These are phyloP conservation scores for Lampris incognitus DNA, from an alignment of 2,113 vertebrate species.

Conservation along the genomic window DNA sequence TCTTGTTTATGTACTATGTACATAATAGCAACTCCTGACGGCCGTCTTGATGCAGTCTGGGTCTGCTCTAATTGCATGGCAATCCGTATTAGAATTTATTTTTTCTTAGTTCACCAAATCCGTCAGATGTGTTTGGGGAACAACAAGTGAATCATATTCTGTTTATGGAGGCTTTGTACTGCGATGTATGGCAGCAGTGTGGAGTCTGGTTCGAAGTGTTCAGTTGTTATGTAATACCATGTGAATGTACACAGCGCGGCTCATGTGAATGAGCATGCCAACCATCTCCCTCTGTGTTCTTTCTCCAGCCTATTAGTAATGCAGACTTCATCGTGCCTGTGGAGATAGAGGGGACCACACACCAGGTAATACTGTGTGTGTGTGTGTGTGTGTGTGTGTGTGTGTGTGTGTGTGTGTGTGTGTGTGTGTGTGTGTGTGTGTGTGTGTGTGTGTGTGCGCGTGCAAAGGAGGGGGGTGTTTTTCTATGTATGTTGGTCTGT, in stretches of 20 bases:
- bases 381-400: slow-evolving; percentile 17
- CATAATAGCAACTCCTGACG: no score
- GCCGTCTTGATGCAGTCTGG: not conserved
- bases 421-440: slow-evolving; percentile 21
- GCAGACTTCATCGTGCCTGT: slow-evolving; percentile 94
- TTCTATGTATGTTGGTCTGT: slow-evolving; percentile 51
- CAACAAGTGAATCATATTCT: slow-evolving; percentile 1
- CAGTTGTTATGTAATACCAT: slow-evolving; percentile 66
- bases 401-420: slow-evolving; percentile 13
- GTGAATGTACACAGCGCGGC: slow-evolving; percentile 55
- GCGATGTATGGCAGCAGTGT: slow-evolving; percentile 40
- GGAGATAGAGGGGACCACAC: slow-evolving; percentile 94
- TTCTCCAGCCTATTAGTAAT: slow-evolving; percentile 90
- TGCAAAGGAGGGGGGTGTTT: not conserved
- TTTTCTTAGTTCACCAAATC: not conserved
- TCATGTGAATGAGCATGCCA: slow-evolving; percentile 49
- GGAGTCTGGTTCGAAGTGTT: slow-evolving; percentile 20
- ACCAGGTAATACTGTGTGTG: slow-evolving; percentile 85
- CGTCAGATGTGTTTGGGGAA: not conserved
- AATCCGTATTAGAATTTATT: not conserved
- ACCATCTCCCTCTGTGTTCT: slow-evolving; percentile 58
- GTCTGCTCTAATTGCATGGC: not conserved
- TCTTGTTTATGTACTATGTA: not conserved
- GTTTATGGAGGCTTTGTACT: slow-evolving; percentile 27
- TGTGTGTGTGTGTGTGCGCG: slow-evolving; percentile 17